phyloP scores from a whole-genome alignment of 2,888 invertebrate species.

The Ophion ventricosus region DNA sequence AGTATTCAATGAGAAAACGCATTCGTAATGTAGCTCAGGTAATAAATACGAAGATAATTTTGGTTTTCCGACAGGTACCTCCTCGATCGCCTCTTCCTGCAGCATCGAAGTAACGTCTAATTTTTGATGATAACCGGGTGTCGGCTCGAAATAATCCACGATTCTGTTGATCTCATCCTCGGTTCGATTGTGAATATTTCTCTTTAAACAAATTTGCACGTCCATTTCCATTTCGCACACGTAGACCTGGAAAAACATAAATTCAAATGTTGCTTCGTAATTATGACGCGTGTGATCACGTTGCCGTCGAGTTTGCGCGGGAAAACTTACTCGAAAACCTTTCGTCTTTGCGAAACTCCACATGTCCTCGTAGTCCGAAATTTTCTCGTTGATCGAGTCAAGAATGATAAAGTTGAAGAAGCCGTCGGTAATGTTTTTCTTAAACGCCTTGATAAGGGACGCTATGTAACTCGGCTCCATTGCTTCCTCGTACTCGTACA shows the following conservation, averaged over 20 bases:
- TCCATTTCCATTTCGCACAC: slow-evolving; percentile 95
- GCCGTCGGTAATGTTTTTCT: slow-evolving; percentile 94
- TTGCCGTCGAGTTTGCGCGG: neutral
- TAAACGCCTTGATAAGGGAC: slow-evolving; percentile 94
- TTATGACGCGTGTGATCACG: neutral
- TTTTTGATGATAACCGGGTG: slow-evolving; percentile 92
- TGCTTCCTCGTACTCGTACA: slow-evolving; percentile 94
- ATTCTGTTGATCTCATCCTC: slow-evolving; percentile 91
- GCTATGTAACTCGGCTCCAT: slow-evolving; percentile 92
- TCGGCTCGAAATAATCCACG: slow-evolving; percentile 89
- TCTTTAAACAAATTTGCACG: slow-evolving; percentile 89
- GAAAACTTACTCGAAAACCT: slow-evolving; percentile 90
- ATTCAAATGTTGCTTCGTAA: neutral
- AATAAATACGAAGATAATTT: neutral
- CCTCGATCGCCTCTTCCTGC: slow-evolving; percentile 92
- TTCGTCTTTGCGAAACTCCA: slow-evolving; percentile 93
- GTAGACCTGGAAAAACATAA: slow-evolving; percentile 89
- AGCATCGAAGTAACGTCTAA: slow-evolving; percentile 93
- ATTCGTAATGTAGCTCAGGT: neutral
- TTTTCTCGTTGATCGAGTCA: slow-evolving; percentile 94
- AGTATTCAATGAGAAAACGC: slow-evolving; percentile 5
- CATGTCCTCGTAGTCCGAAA: slow-evolving; percentile 93
- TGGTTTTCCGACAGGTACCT: slow-evolving; percentile 84
- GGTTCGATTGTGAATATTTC: slow-evolving; percentile 93
- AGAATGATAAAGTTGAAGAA: slow-evolving; percentile 96